These are phyloP conservation scores for Chrysemys picta DNA, from an alignment of 2,113 vertebrate species.

Conservation along the genomic window DNA sequence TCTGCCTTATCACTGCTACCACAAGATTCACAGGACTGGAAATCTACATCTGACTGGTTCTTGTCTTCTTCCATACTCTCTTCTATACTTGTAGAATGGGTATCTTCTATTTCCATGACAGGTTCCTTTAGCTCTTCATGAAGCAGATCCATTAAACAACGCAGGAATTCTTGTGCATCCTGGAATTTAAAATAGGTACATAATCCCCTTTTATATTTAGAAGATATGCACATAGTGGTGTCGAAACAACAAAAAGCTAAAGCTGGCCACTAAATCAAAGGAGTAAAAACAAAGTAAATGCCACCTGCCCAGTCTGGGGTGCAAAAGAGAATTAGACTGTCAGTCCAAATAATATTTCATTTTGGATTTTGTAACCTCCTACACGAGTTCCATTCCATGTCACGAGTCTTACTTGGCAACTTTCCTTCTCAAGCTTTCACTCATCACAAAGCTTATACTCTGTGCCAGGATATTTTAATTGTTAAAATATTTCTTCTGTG, in stretches of 20 bases:
- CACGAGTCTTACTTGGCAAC: not conserved
- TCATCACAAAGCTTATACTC: not conserved
- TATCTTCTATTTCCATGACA: constrained; percentile 85
- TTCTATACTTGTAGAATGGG: constrained; percentile 77
- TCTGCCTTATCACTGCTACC: constrained; percentile 89
- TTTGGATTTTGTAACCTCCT: not conserved
- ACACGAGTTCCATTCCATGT: not conserved
- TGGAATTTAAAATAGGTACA: constrained; percentile 67
- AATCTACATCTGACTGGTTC: constrained; percentile 89
- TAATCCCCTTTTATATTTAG: not conserved
- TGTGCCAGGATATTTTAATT: not conserved
- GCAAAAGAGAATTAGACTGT: not conserved
- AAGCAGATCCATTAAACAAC: constrained; percentile 98
- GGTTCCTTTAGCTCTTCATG: constrained; percentile 96
- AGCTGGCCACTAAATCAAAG: not conserved
- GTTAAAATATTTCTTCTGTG: not conserved
- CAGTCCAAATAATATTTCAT: not conserved
- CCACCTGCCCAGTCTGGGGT: not conserved
- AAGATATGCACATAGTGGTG: not conserved
- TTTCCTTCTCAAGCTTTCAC: not conserved
- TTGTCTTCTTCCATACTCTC: constrained; percentile 87
- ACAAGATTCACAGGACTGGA: constrained; percentile 93
- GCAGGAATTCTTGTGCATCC: constrained; percentile 98
- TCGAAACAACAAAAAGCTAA: not conserved
- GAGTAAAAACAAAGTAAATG: not conserved